phyloP scores from a whole-genome alignment of 2,888 invertebrate species.

The Brachypalpus laphriformis region DNA sequence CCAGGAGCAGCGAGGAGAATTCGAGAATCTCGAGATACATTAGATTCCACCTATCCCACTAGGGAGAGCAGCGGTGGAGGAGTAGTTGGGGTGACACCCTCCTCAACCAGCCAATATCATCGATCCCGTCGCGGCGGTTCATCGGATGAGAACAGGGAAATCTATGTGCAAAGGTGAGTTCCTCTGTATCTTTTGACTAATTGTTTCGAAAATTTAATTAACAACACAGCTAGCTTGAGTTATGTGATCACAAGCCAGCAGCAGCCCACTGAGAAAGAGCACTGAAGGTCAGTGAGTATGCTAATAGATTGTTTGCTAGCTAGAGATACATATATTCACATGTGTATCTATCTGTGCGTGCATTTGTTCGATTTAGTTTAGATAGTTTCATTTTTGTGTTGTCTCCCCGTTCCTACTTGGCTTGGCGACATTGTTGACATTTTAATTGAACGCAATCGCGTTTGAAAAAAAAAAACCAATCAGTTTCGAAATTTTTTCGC shows the following conservation, averaged over 20 bases:
- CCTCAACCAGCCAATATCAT: constrained; percentile 62
- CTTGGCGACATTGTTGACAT: constrained; percentile 69
- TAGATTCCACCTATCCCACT: constrained; percentile 37
- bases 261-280: constrained; percentile 47
- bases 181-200: constrained; percentile 34
- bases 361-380: constrained; percentile 47
- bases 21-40: constrained; percentile 76
- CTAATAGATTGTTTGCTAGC: constrained; percentile 54
- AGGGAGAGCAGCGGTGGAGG: constrained; percentile 63
- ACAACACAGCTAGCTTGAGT: constrained; percentile 39
- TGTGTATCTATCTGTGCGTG: constrained; percentile 53
- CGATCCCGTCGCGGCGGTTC: constrained; percentile 60
- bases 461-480: too few relatives aligned
- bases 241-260: constrained; percentile 55
- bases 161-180: constrained; percentile 83
- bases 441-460: constrained; percentile 67
- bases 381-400: not conserved
- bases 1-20: constrained; percentile 83
- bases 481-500: constrained; percentile 40
- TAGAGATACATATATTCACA: constrained; percentile 47
- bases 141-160: constrained; percentile 75
- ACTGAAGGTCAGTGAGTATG: constrained; percentile 71
- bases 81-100: constrained; percentile 40
- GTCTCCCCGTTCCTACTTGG: not conserved
- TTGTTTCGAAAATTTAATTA: constrained; percentile 16